Evolutionary conservation across 2,797 vertebrate species (phyloP).

Genomic region (Myotis vivesi): DNA sequence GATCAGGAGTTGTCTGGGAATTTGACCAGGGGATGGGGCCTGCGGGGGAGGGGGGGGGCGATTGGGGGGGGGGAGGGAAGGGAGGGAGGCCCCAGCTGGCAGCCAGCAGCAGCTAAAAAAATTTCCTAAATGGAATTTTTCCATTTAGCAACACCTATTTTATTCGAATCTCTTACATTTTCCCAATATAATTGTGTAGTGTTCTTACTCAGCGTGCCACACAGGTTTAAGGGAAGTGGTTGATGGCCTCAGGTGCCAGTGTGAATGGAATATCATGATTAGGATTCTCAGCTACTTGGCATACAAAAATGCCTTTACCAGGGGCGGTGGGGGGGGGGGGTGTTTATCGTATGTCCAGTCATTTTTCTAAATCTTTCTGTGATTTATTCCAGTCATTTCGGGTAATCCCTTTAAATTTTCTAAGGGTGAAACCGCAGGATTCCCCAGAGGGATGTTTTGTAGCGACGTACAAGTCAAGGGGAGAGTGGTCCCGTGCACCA

Average conservation of each 20-base stretch:
- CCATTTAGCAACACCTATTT: neutral
- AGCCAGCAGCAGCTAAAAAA: neutral
- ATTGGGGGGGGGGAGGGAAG: too few relatives aligned
- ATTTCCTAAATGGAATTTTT: conserved; percentile 11
- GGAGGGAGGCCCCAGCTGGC: too few relatives aligned
- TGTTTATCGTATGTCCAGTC: neutral
- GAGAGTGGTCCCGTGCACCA: neutral
- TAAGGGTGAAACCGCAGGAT: neutral
- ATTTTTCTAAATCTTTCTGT: conserved; percentile 16
- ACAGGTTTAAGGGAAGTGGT: neutral
- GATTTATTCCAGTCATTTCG: neutral
- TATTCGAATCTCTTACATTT: conserved; percentile 2
- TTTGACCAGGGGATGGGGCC: too few relatives aligned
- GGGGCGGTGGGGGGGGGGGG: neutral
- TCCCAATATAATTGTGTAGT: neutral
- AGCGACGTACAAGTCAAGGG: neutral
- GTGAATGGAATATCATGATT: neutral
- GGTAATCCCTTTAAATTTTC: neutral
- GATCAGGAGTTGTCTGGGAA: too few relatives aligned
- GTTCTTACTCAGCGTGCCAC: neutral
- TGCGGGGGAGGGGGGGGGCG: too few relatives aligned
- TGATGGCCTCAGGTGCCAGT: neutral
- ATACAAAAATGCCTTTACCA: neutral
- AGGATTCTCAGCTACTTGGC: neutral
- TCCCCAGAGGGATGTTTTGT: neutral